Evolutionary conservation across 1,140 invertebrate species (phyloP).

Genomic region (Pectinophora gossypiella): DNA sequence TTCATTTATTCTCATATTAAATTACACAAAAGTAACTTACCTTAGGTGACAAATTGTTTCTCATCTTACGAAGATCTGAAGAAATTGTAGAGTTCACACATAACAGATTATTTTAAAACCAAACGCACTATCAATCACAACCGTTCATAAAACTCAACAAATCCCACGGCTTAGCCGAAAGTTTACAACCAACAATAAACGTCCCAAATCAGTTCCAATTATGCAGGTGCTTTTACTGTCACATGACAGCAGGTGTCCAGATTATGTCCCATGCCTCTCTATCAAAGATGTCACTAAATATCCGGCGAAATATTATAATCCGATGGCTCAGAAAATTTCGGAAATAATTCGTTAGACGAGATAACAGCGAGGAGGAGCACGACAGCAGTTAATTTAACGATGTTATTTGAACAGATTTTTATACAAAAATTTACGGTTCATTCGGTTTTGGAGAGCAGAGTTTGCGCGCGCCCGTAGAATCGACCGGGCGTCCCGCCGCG

Average conservation of each 20-base stretch:
- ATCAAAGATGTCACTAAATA: background rate
- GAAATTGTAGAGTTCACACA: no score
- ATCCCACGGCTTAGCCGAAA: no score
- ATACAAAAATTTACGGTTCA: conserved; percentile 28
- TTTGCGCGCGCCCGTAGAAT: conserved; percentile 54
- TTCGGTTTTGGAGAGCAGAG: conserved; percentile 30
- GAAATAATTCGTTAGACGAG: no score
- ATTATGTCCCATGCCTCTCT: conserved; percentile 3
- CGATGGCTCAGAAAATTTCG: background rate
- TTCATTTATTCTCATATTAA: no score
- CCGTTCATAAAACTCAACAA: no score
- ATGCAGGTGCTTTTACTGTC: conserved; percentile 1
- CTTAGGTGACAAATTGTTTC: no score
- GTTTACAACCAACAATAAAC: no score
- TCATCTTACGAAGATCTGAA: no score
- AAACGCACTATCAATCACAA: no score
- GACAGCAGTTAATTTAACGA: background rate
- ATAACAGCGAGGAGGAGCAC: background rate
- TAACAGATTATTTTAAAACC: no score
- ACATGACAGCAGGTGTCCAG: conserved; percentile 6
- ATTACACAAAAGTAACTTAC: no score
- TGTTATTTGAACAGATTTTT: conserved; percentile 11
- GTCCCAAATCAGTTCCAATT: no score
- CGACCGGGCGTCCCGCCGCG: conserved; percentile 63
- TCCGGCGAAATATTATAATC: background rate